These are phyloP conservation scores for Drosophila nannoptera DNA, from an alignment of 1,140 invertebrate species.

Conservation along the genomic window DNA sequence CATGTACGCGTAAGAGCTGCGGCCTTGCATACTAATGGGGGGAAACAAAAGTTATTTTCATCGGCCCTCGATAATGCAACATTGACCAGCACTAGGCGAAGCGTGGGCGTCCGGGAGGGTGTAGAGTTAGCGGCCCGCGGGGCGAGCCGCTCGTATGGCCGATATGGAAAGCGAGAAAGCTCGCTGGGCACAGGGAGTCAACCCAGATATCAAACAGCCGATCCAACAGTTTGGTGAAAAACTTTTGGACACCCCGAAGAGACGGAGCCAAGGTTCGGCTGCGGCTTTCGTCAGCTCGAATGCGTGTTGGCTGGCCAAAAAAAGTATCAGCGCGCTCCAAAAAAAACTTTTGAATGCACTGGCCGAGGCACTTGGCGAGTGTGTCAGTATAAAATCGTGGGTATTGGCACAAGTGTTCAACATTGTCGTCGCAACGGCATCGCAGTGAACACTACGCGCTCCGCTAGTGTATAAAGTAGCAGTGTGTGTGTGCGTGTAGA, in stretches of 20 bases:
- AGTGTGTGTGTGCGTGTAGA: not conserved
- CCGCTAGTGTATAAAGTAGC: slow-evolving; percentile 43
- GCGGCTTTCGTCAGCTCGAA: slow-evolving; percentile 59
- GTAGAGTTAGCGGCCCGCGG: not conserved
- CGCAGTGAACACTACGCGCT: slow-evolving; percentile 72
- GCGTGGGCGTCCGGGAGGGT: slow-evolving; percentile 1
- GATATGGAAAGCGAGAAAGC: slow-evolving; percentile 76
- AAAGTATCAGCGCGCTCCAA: slow-evolving; percentile 57
- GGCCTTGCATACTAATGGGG: slow-evolving; percentile 63
- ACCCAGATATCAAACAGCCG: slow-evolving; percentile 64
- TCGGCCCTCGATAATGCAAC: slow-evolving; percentile 70
- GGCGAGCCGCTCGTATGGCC: slow-evolving; percentile 20
- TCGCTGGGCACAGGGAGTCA: slow-evolving; percentile 37
- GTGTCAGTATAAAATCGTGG: slow-evolving; percentile 73
- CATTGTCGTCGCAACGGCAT: slow-evolving; percentile 77
- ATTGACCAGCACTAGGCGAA: slow-evolving; percentile 24
- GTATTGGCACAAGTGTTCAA: slow-evolving; percentile 68
- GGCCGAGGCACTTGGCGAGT: slow-evolving; percentile 4
- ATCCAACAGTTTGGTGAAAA: slow-evolving; percentile 65
- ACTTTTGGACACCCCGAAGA: slow-evolving; percentile 60
- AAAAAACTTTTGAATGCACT: slow-evolving; percentile 51
- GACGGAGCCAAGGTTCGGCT: slow-evolving; percentile 48
- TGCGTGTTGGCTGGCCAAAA: slow-evolving; percentile 62
- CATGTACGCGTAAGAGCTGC: slow-evolving; percentile 63
- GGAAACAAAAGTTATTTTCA: slow-evolving; percentile 66